These are phyloP conservation scores for Egretta garzetta DNA, from an alignment of 2,113 vertebrate genomes.

Conservation along the genomic window DNA sequence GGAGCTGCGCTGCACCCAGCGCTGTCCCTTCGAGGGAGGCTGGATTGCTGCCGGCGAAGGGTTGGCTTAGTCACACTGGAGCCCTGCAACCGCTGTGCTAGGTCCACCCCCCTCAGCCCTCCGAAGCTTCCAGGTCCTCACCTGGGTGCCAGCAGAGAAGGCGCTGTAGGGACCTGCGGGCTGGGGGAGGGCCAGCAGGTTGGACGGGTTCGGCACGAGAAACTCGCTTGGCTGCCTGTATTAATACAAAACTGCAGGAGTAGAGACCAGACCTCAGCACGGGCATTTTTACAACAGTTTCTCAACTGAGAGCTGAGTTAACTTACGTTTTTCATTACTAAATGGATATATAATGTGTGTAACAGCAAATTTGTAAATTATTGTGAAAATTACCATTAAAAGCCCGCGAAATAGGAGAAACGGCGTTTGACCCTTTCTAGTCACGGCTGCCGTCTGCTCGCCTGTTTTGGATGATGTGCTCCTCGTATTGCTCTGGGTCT, in stretches of 20 bases:
- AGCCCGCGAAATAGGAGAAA: background rate
- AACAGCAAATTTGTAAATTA: slow-evolving; percentile 23
- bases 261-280: background rate
- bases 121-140: background rate
- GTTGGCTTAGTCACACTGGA: background rate
- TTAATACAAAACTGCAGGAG: background rate
- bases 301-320: background rate
- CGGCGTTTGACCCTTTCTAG: background rate
- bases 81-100: accelerated
- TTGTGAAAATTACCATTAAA: slow-evolving; percentile 56
- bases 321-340: background rate
- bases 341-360: background rate
- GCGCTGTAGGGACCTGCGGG: background rate
- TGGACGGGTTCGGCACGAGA: background rate
- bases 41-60: accelerated
- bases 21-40: background rate
- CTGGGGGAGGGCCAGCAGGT: background rate
- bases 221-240: background rate
- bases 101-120: background rate
- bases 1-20: background rate
- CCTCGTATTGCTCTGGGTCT: background rate
- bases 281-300: background rate
- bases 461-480: background rate
- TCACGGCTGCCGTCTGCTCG: background rate
- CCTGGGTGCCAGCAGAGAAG: background rate